phyloP scores from a whole-genome alignment of 1,140 invertebrate species.

The Potamilus streckersoni region DNA sequence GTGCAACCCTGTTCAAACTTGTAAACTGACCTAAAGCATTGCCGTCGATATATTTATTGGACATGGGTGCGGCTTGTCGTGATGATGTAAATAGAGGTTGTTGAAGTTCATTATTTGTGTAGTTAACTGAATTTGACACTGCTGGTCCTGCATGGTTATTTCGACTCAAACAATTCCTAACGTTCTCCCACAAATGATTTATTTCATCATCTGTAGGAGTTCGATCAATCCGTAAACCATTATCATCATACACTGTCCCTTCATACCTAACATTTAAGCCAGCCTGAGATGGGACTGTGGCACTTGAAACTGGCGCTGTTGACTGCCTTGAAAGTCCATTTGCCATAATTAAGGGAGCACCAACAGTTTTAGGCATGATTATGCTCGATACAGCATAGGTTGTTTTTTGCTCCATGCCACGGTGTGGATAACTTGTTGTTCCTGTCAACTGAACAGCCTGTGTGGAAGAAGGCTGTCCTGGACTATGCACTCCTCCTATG shows the following conservation, averaged over 20 bases:
- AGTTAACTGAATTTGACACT: conserved; percentile 10
- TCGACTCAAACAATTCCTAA: conserved; percentile 56
- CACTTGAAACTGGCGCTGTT: conserved; percentile 14
- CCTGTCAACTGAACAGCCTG: conserved; percentile 26
- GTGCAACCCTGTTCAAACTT: conserved; percentile 18
- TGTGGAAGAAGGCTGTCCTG: conserved; percentile 10
- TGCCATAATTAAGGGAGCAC: conserved; percentile 19
- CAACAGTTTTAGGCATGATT: conserved; percentile 24
- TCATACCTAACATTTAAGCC: conserved; percentile 26
- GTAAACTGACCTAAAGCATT: conserved; percentile 45
- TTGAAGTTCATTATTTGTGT: conserved; percentile 8
- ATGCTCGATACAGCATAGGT: conserved; percentile 36
- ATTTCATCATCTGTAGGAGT: conserved; percentile 67
- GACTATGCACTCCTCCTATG: not conserved
- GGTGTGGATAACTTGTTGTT: conserved; percentile 4
- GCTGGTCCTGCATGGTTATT: conserved; percentile 25
- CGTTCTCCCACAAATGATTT: conserved; percentile 65
- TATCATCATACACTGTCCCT: conserved; percentile 49
- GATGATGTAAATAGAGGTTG: not conserved
- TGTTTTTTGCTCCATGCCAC: conserved; percentile 15
- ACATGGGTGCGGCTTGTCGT: conserved; percentile 44
- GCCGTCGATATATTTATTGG: conserved; percentile 58
- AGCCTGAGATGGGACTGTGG: conserved; percentile 11
- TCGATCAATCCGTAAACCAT: conserved; percentile 56
- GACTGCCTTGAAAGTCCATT: conserved; percentile 3